Conservation (phyloP, 2,797 vertebrate genomes). For the Setipinna tenuifilis region DNA sequence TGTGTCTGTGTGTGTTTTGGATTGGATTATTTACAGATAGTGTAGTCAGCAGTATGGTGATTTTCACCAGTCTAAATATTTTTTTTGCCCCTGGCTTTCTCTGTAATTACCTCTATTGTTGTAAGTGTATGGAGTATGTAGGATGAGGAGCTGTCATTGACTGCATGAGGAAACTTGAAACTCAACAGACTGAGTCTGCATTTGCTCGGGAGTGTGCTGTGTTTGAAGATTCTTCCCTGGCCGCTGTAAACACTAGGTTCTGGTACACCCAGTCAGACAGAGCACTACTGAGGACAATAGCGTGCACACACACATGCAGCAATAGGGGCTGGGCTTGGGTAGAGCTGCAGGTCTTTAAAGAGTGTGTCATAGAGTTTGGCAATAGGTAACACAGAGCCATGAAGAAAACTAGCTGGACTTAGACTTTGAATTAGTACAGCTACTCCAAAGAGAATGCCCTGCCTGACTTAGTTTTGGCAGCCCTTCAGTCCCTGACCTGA, state of each 20-base stretch:
- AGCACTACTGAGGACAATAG: background rate
- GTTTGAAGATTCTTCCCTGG: slow-evolving; percentile 3
- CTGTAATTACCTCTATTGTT: background rate
- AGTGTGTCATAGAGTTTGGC: background rate
- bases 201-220: background rate
- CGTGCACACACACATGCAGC: background rate
- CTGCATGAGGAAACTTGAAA: background rate
- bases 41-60: background rate
- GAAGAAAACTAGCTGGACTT: background rate
- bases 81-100: background rate
- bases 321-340: background rate
- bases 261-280: slow-evolving; percentile 6
- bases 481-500: background rate
- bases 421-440: background rate
- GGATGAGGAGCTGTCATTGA: background rate
- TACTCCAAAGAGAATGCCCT: background rate
- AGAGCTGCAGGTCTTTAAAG: background rate
- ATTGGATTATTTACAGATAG: background rate
- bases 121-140: background rate
- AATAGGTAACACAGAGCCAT: background rate
- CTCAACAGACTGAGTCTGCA: background rate
- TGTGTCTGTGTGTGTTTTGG: background rate
- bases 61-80: background rate
- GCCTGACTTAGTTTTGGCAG: background rate
- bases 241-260: background rate